Conservation (phyloP, 2,797 vertebrate species). For the Helicolenus hilgendorfi region DNA sequence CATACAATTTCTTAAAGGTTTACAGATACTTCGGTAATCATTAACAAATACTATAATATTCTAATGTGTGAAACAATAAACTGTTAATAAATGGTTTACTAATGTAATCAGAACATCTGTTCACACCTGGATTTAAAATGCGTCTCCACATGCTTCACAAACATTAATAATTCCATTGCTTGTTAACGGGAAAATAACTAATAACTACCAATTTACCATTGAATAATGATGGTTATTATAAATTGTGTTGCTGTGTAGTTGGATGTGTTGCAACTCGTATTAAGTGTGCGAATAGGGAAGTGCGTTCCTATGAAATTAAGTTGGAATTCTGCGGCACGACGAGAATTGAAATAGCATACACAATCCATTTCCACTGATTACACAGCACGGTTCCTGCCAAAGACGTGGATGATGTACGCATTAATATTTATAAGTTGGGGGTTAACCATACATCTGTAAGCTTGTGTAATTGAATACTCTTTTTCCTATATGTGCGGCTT, state of each 20-base stretch:
- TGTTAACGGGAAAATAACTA: too few species aligned
- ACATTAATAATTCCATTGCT: too few species aligned
- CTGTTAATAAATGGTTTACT: too few species aligned
- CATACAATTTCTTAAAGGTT: accelerated
- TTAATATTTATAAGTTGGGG: slow-evolving; percentile 49
- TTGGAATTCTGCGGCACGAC: background rate
- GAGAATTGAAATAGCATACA: slow-evolving; percentile 1
- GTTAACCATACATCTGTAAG: slow-evolving; percentile 39
- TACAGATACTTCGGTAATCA: too few species aligned
- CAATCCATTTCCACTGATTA: slow-evolving; percentile 25
- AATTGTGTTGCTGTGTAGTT: background rate
- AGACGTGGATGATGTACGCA: background rate
- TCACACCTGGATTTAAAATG: too few species aligned
- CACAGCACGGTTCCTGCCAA: background rate
- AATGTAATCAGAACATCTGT: too few species aligned
- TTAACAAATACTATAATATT: too few species aligned
- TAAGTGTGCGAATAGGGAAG: background rate
- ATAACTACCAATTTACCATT: too few species aligned
- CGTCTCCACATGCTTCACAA: too few species aligned
- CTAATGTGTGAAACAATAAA: too few species aligned
- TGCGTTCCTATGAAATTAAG: background rate
- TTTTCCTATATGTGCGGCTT: slow-evolving; percentile 2
- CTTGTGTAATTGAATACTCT: slow-evolving; percentile 41
- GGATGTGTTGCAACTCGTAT: background rate
- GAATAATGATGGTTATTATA: too few species aligned